Evolutionary conservation across 2,113 vertebrate genomes (phyloP), one percentile per base, ranked within the genome.

Genomic region (Mobula birostris): DNA sequence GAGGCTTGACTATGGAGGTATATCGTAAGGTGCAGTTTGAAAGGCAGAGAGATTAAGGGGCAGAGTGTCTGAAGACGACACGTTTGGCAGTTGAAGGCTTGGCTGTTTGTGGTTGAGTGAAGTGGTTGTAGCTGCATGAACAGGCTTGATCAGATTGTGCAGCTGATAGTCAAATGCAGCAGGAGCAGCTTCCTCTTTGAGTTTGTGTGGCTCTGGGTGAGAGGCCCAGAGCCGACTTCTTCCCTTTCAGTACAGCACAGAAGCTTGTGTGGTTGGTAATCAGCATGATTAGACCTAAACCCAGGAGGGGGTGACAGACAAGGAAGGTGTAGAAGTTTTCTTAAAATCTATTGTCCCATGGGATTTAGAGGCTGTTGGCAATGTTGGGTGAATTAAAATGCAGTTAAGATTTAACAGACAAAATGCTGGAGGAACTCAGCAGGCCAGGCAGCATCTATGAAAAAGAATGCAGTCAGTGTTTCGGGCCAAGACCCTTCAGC

Each of bases 141-240:
- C 8, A 19, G 80, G 7, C 80, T 21, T 90, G 63, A 56, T 12
- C 21, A 3, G 58, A 12, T 85, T 11, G 61, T 32, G 29, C 15
- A n/a, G 58, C 58, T 88, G 27, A 63, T 61, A 15, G 27, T 90
- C 32, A 19, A 15, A 90, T 66, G 63, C 12, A 29, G 61, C 7
- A 3, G 66, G 85, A 90, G 61, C 85, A 66, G 29, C 85, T 90
- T 90, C 85, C 85, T 90, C 8, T 90, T 90, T 90, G 29, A 68
- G 56, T 87, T 12, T 66, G 14, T n/a, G 3, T 17, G 9, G 61
- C 66, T 68, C 85, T 90, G 61, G 85, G 61, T 90, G 61, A 32
- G 29, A 68, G 83, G 0, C 61, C 61, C 15, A 63, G 27, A 15
- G 29, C 7, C 14, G 8, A 8, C 14, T 7, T 90, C 61, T n/a